Base-by-base conservation (phyloP, 2,888 invertebrate genomes). In the Nesidiocoris tenuis region DNA sequence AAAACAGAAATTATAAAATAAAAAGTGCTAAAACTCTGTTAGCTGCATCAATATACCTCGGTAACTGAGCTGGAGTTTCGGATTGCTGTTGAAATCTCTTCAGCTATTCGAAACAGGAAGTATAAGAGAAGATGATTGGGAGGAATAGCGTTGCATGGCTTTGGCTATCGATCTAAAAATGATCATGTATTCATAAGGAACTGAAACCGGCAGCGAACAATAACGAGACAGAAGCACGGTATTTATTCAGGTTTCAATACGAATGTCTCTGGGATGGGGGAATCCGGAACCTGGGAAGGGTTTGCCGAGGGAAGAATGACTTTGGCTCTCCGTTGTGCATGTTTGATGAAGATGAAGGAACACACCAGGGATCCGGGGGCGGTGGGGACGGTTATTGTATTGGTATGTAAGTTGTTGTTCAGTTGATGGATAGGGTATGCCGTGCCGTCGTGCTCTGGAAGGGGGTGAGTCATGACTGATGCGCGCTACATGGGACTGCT, bases 371-470 rank as follows among this genome's bases (percentile, higher is more conserved):
- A 57, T 55, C 2, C 22, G 0, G n/a, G 16, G 64, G 63, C 16
- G 22, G 39, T 23, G 65, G 21, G 59, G 65, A 21, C 22, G 64
- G 74, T 74, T 74, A 74, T 74, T 74, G 74, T 74, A 74, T 74
- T 74, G 74, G 74, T 74, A 74, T 74, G 74, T 74, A 74, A 72
- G 72, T 72, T 72, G 72, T 72, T 72, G 72, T 72, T 72, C 72
- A 18, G 61, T 72, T 72, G 72, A 72, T 72, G 72, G 72, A 72
- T 72, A n/a, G 54, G 61, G 21, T 61, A 39, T 39, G 39, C 39
- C 39, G 39, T 39, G 39, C 39, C 12, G 39, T 39, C 39, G 39
- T 39, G 39, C 39, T 12, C 39, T 39, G 5, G 39, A 39, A 39
- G 12, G 17, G 72, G 61, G 72, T 63, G 72, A 72, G 72, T 72